Base-by-base conservation (phyloP, 2,888 invertebrate species). In the Meiosimyza decipiens region DNA sequence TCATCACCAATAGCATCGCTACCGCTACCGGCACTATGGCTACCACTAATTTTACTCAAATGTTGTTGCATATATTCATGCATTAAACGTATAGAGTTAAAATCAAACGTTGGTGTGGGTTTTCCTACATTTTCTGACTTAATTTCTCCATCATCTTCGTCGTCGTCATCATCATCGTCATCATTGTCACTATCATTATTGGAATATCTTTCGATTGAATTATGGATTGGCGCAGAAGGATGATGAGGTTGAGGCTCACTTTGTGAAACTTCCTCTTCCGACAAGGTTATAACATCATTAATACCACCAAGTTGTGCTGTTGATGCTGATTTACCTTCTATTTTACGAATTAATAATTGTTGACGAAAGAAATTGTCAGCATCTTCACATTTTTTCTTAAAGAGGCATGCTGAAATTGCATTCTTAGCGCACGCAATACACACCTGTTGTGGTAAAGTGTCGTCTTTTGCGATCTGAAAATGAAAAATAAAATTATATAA, bases 351-450 rank as follows among this genome's bases (percentile, higher is more conserved):
- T 33, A 86, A 77, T 75, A 86, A 67, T 74, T 86, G 85, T 75
- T 85, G 85, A 13, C 86, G 86, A 77, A 83, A 87, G 67, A 85
- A 87, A 71, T 82, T 82, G 68, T 86, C 86, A 66, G 87, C 84
- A 80, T 87, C 87, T 80, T 86, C 86, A 75, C 86, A 86, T 76
- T 86, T 87, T 77, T 86, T 84, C 74, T 86, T 87, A 72, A 86
- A 84, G 63, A 83, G 80, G 71, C 83, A 87, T 6, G 87, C 87
- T 70, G 84, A 85, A 18, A 86, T 83, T 50, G 83, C 83, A 49
- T 82, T 82, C 76, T 85, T 85, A 66, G 87, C 86, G 75, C 86
- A 86, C 33, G 76, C 75, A 50, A 85, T 80, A 71, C 86, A 86
- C 73, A 86, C 86, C 79, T 86, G 85, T 72, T 86, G 86, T 62